These are phyloP conservation scores for Halictus rubicundus DNA, from an alignment of 1,140 invertebrate species.

Conservation along the genomic window DNA sequence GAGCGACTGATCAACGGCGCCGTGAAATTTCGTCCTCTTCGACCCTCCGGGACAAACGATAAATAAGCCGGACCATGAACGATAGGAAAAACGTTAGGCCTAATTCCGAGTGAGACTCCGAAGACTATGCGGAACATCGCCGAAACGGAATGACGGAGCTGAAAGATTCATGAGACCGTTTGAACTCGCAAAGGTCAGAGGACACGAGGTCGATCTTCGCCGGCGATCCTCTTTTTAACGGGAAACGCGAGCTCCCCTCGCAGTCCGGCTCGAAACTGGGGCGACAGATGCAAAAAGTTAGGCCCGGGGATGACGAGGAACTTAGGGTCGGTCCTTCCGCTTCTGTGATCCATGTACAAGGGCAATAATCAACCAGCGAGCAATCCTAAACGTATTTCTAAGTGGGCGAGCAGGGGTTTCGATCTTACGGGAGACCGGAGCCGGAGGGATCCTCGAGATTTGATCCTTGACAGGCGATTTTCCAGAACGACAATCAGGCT, in stretches of 20 bases:
- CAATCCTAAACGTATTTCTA: not conserved
- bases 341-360: not conserved
- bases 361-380: not conserved
- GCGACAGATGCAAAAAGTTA: no score
- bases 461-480: not conserved
- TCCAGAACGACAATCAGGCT: constrained; percentile 56
- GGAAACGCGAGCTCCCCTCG: no score
- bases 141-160: not conserved
- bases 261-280: no score
- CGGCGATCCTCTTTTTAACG: not conserved
- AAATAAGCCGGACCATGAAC: no score
- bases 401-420: no score
- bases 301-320: no score
- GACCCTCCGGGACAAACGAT: no score
- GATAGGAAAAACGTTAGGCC: no score
- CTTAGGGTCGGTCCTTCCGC: no score
- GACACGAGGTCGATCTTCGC: not conserved
- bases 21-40: not conserved
- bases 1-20: no score
- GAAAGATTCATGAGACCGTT: constrained; percentile 23
- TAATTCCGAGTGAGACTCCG: not conserved
- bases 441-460: not conserved
- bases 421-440: not conserved
- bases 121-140: not conserved
- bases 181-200: constrained; percentile 33